phyloP scores from a whole-genome alignment of 64 coral and sea anemone genomes.

The Stylophora pistillata region DNA sequence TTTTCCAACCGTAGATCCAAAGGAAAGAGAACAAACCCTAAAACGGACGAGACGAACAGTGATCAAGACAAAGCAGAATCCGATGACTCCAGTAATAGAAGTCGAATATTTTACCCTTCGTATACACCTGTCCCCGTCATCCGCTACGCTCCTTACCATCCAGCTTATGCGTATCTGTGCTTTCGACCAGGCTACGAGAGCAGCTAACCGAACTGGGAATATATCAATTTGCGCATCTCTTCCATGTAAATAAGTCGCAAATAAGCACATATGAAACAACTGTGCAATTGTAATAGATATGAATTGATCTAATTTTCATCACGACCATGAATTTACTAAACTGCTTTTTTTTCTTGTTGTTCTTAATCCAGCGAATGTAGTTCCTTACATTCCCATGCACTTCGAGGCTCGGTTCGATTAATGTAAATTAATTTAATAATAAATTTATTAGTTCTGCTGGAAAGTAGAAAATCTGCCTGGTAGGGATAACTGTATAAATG shows the following conservation, averaged over 20 bases:
- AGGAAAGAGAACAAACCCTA: slow-evolving; percentile 51
- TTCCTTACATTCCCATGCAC: no score
- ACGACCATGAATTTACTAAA: neutral
- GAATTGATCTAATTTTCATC: neutral
- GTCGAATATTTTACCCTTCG: slow-evolving; percentile 35
- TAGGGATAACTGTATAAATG: neutral
- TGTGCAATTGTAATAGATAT: neutral
- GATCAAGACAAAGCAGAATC: slow-evolving; percentile 5
- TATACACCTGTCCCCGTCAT: slow-evolving; percentile 36
- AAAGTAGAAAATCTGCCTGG: no score
- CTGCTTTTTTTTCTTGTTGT: neutral
- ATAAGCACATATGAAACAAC: neutral
- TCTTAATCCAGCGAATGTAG: no score
- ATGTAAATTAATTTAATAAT: no score
- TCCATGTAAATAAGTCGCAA: neutral
- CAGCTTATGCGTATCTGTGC: slow-evolving; percentile 26
- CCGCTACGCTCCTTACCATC: slow-evolving; percentile 29
- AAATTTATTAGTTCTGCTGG: no score
- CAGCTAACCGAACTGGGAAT: neutral
- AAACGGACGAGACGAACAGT: slow-evolving; percentile 1
- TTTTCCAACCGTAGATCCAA: slow-evolving; percentile 73
- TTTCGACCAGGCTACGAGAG: slow-evolving; percentile 31
- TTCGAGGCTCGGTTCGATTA: no score
- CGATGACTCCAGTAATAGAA: neutral
- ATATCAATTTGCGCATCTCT: neutral